These are phyloP conservation scores for Thera obeliscata DNA, from an alignment of 2,888 invertebrate species.

Conservation along the genomic window DNA sequence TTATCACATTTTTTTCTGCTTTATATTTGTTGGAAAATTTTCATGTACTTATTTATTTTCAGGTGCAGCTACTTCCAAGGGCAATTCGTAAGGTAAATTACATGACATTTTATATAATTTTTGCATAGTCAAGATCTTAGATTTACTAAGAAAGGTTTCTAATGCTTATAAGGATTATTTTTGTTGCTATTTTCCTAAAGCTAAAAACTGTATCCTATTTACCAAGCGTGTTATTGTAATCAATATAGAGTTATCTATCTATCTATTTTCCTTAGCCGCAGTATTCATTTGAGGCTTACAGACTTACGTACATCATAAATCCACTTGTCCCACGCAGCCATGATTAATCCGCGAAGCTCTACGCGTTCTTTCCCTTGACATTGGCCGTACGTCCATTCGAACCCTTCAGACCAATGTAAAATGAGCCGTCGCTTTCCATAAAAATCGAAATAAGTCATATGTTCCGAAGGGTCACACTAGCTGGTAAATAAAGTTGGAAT, in stretches of 20 bases:
- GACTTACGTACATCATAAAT: slow-evolving; percentile 10
- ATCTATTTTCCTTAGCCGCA: neutral
- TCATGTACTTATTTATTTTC: slow-evolving; percentile 2
- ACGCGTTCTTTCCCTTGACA: slow-evolving; percentile 47
- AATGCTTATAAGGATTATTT: neutral
- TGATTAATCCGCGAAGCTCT: slow-evolving; percentile 40
- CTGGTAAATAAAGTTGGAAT: slow-evolving; percentile 35
- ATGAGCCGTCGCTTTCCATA: slow-evolving; percentile 16
- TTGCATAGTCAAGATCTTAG: neutral
- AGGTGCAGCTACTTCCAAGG: slow-evolving; percentile 5
- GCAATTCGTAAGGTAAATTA: neutral
- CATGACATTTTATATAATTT: neutral
- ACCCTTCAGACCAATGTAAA: slow-evolving; percentile 26
- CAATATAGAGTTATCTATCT: no score
- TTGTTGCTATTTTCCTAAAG: neutral
- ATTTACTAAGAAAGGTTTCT: neutral
- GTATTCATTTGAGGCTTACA: neutral
- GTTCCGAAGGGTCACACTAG: slow-evolving; percentile 23
- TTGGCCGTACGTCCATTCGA: slow-evolving; percentile 36
- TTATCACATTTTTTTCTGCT: slow-evolving; percentile 1
- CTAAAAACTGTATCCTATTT: no score
- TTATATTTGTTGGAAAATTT: neutral
- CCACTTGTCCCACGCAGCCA: slow-evolving; percentile 25
- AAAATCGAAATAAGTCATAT: slow-evolving; percentile 6
- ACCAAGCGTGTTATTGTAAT: no score